Evolutionary conservation across 2,113 vertebrate species (phyloP), one percentile per base, ranked within the genome.

Genomic region (Hystrix brachyura): DNA sequence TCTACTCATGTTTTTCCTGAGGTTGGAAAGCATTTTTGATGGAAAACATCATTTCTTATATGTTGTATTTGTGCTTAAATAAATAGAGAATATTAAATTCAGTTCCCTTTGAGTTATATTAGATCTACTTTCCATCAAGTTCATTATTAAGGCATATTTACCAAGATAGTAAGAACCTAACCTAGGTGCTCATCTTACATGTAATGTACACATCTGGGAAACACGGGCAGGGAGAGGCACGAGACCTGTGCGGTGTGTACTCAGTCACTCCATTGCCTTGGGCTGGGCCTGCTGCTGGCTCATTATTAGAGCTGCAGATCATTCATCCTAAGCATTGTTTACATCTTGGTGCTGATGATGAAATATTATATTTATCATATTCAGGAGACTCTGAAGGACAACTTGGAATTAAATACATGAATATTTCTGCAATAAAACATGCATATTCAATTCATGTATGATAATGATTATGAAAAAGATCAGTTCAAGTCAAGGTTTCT

Each of bases 61-160:
- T 55, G 6, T 11, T 84, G 1, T 25, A 46, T 53, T 59, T 83
- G 1, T 69, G 27, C 5, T 65, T 94, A 92, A 87, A 55, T 92
- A 85, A 92, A 74, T 5, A 92, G 51, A 91, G 46, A 94, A 81
- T 12, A 4, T 84, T 14, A 38, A n/a, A 27, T 93, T 94, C 67
- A 82, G 86, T 93, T 81, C 9, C 55, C 29, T 76, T 84, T 12
- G 21, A n/a, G 4, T 29, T 78, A 48, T 11, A 90, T 86, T 51
- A 82, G 29, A 88, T 82, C 62, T 89, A 14, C 15, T 92, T 84
- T 88, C 46, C 43, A 46, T 53, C 32, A n/a, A 64, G n/a, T 65
- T 83, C 87, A 14, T 43, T 55, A 74, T 62, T 64, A 65, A 83
- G 62, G 29, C 7, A 21, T 32, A 72, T 93, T 89, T 96, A 38